phyloP scores from a whole-genome alignment of 2,113 vertebrate species.

The Gavia stellata region DNA sequence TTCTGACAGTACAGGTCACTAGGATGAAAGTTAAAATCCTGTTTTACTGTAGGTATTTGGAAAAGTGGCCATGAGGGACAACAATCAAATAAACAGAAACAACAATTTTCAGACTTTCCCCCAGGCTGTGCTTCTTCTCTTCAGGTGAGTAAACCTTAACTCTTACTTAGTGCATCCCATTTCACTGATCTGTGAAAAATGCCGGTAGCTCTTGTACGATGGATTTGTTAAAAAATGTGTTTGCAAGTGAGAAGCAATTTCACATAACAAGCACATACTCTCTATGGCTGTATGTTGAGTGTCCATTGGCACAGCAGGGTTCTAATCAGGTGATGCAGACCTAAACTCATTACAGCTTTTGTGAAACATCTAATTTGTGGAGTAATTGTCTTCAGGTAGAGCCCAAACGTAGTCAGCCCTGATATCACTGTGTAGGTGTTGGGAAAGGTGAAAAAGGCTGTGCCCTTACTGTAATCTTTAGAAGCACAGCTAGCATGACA shows the following conservation, averaged over 20 bases:
- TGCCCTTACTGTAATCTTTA: not conserved
- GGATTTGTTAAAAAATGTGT: not conserved
- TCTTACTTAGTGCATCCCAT: not conserved
- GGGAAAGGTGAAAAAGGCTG: not conserved
- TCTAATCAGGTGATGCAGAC: not conserved
- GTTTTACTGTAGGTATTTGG: constrained; percentile 87
- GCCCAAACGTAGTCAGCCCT: not conserved
- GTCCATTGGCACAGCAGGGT: not conserved
- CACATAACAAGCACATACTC: not conserved
- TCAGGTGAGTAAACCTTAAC: constrained; percentile 77
- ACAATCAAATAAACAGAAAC: constrained; percentile 96
- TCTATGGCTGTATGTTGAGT: not conserved
- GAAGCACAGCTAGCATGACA: not conserved
- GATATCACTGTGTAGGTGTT: not conserved
- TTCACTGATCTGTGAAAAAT: not conserved
- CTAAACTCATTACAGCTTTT: not conserved
- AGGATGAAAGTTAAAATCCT: not conserved
- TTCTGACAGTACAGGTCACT: not conserved
- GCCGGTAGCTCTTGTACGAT: not conserved
- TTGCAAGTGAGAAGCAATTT: not conserved
- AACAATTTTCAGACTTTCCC: constrained; percentile 99
- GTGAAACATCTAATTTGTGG: not conserved
- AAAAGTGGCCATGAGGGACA: constrained; percentile 96
- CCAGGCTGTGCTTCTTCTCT: constrained; percentile 94
- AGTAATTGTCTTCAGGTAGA: not conserved